A percentile compares a stretch with the other conserved stretches of the same genome.
Evolutionary conservation across 2,113 vertebrate genomes (phyloP).

Genomic region (Cyprinus carpio): DNA sequence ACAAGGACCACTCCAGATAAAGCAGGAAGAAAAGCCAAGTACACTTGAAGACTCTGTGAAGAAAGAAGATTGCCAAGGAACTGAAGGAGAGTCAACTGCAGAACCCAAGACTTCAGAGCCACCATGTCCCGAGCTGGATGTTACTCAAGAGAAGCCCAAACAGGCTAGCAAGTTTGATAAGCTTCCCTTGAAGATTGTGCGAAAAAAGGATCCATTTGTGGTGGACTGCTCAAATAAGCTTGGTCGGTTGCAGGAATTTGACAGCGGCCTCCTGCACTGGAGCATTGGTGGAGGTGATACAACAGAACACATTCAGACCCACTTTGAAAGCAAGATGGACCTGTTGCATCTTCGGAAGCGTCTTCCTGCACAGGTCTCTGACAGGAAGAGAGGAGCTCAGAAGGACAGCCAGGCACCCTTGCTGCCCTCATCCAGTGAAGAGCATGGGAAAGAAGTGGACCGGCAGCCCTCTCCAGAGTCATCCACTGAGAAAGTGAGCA

Average conservation of each 20-base stretch:
- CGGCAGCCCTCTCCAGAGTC: slow-evolving; percentile 56
- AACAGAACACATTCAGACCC: slow-evolving; percentile 98
- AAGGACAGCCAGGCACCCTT: slow-evolving; percentile 62
- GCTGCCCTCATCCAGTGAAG: slow-evolving; percentile 40
- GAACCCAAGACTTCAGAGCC: slow-evolving; percentile 52
- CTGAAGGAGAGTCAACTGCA: slow-evolving; percentile 57
- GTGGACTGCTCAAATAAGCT: slow-evolving; percentile 86
- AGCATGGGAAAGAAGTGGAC: slow-evolving; percentile 61
- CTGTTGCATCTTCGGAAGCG: slow-evolving; percentile 78
- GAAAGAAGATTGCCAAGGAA: slow-evolving; percentile 64
- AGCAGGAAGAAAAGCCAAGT: slow-evolving; percentile 65
- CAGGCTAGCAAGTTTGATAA: slow-evolving; percentile 96
- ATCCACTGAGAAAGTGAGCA: slow-evolving; percentile 53
- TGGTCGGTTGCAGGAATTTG: slow-evolving; percentile 91
- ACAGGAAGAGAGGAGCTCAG: slow-evolving; percentile 75
- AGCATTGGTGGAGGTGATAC: slow-evolving; percentile 95
- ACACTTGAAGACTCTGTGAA: slow-evolving; percentile 36
- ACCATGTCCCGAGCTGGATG: slow-evolving; percentile 35
- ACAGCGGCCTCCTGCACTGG: slow-evolving; percentile 96
- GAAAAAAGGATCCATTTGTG: slow-evolving; percentile 89
- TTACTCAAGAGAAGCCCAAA: slow-evolving; percentile 79
- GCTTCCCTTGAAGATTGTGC: slow-evolving; percentile 91
- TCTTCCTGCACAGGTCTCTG: slow-evolving; percentile 65
- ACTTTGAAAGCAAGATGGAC: slow-evolving; percentile 89
- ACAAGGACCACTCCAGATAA: slow-evolving; percentile 54